These are phyloP conservation scores for Troides aeacus DNA, from an alignment of 2,888 invertebrate genomes.

Conservation along the genomic window DNA sequence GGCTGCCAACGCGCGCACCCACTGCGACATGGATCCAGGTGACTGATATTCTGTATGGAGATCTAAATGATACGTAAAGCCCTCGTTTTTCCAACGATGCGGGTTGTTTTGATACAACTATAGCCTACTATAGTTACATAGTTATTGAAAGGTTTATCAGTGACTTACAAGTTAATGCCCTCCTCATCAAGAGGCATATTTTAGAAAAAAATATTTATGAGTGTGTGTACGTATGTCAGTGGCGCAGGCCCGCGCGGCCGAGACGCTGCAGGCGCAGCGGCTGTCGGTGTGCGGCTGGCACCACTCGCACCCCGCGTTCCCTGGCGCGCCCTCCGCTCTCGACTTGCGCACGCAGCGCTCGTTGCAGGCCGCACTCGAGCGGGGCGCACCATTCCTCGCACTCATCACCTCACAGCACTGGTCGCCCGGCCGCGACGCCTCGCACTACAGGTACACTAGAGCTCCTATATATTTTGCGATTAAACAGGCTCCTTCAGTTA, in stretches of 20 bases:
- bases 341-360: conserved; percentile 77
- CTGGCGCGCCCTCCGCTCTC: conserved; percentile 84
- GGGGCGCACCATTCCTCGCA: conserved; percentile 83
- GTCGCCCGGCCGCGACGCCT: conserved; percentile 73
- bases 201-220: too few relatives aligned
- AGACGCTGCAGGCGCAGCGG: conserved; percentile 70
- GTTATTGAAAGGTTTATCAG: too few relatives aligned
- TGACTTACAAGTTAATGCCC: too few relatives aligned
- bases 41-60: not conserved
- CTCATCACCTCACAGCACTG: conserved; percentile 84
- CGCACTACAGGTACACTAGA: conserved; percentile 66
- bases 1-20: conserved; percentile 83
- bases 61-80: too few relatives aligned
- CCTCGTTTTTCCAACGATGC: too few relatives aligned
- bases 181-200: too few relatives aligned
- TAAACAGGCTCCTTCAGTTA: too few relatives aligned
- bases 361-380: conserved; percentile 73
- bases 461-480: too few relatives aligned
- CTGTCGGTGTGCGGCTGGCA: conserved; percentile 85
- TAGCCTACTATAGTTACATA: too few relatives aligned
- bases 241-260: conserved; percentile 81
- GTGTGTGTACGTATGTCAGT: conserved; percentile 40
- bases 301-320: conserved; percentile 88
- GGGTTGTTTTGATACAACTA: too few relatives aligned
- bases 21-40: conserved; percentile 90